Evolutionary conservation across 2,888 invertebrate species (phyloP), one percentile per base, ranked within the genome.

Genomic region (Stenodera caucasica): DNA sequence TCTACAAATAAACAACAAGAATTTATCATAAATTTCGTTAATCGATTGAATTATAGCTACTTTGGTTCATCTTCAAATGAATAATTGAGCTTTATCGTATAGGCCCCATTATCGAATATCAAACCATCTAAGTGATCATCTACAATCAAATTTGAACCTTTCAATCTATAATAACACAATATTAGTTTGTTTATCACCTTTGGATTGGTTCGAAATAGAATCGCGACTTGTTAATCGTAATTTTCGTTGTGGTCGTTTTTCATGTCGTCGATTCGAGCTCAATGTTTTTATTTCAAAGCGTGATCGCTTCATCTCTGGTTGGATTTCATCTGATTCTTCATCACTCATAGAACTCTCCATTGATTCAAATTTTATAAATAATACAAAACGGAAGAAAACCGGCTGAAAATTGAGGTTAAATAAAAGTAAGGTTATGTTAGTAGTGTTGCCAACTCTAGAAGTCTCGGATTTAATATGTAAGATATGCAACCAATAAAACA

Each of bases 41-140:
- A 26, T 26, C 7, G n/a, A n/a, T n/a, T n/a, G n/a, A 50, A 45
- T 3, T 26, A 0, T 40, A 18, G n/a, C 3, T 51, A 88, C 86
- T 86, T 89, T 6, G 94, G 90, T 60, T 88, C 81, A 64, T 80
- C 82, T 69, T 85, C 85, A 7, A 84, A 85, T 1, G 91, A 86
- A 72, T 88, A 85, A n/a, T 95, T 96, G 58, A 90, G 89, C 86
- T 97, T 97, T 0, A 91, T 89, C 0, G 88, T 87, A 75, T 90
- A 90, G 0, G 90, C 96, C 14, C 97, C 97, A 83, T 95, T 96
- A 77, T 97, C 97, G 8, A 79, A 60, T 35, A 63, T 63, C 9
- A 63, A 29, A n/a, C 53, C 63, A 26, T 63, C 54, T 33, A 63
- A 35, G 50, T 63, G 55, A 26, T 55, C 50, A 32, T 63, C 63